phyloP scores from a whole-genome alignment of 1,140 invertebrate genomes.

The Chlorops oryzae region DNA sequence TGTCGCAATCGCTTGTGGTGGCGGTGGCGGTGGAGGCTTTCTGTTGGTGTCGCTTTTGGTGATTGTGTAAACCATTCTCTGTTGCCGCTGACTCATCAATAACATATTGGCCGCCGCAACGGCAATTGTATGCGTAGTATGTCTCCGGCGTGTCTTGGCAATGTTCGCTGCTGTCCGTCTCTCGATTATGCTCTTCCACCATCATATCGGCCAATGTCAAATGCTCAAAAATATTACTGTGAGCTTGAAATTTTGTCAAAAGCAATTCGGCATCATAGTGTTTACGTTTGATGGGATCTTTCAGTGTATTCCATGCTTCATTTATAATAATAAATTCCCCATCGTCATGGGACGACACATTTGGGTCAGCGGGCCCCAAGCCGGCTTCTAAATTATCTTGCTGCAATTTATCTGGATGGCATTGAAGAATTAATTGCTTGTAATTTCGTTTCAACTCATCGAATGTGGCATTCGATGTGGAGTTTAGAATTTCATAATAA shows the following conservation, averaged over 20 bases:
- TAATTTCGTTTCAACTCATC: constrained; percentile 42
- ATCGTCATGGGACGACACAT: constrained; percentile 13
- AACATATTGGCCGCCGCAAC: constrained; percentile 44
- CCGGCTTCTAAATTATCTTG: constrained; percentile 16
- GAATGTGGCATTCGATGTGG: constrained; percentile 24
- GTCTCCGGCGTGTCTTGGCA: constrained; percentile 9
- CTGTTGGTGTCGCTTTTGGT: neutral
- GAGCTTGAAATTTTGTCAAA: constrained; percentile 35
- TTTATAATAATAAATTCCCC: constrained; percentile 38
- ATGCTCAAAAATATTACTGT: constrained; percentile 38
- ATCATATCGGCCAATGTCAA: constrained; percentile 31
- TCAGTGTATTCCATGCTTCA: constrained; percentile 42
- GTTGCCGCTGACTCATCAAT: constrained; percentile 26
- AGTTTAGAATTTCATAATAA: constrained; percentile 37
- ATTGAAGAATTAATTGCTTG: constrained; percentile 45
- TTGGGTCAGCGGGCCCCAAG: constrained; percentile 13
- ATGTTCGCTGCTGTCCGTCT: neutral
- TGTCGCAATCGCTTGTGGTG: neutral
- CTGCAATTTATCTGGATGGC: constrained; percentile 46
- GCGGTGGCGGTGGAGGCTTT: neutral
- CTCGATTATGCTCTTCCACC: constrained; percentile 14
- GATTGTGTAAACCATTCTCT: constrained; percentile 18
- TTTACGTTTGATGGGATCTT: constrained; percentile 41
- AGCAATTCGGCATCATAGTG: constrained; percentile 44
- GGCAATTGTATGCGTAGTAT: constrained; percentile 38